Evolutionary conservation across 2,113 vertebrate genomes (phyloP), one percentile per base, ranked within the genome.

Genomic region (Myiozetetes cayanensis): DNA sequence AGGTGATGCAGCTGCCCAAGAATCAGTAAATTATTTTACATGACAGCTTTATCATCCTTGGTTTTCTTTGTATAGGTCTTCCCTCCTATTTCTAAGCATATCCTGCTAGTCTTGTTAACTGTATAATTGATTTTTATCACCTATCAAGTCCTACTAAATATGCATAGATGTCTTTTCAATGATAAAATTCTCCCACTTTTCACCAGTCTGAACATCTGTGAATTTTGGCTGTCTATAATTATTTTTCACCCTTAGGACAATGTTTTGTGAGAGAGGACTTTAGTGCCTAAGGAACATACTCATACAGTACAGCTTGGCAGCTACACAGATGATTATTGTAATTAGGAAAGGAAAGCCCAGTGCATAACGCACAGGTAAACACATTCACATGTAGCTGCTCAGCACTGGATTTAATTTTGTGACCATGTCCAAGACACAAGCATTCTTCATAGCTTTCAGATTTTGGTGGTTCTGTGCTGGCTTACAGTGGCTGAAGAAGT

Each of bases 211-310:
- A 86, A 49, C 15, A 76, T 49, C 39, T 90, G 37, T 93, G 28
- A 75, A 78, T 78, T 90, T 85, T 94, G 43, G 1, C 39, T 80
- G 22, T 82, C 37, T 86, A 1, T 27, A 70, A 79, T 68, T 72
- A 35, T 66, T 95, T 93, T 25, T 93, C 46, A 72, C 59, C 84
- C 93, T 89, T 63, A 68, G 89, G 92, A 94, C 47, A 95, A 49
- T 19, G 20, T 83, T 94, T 93, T 92, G 47, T 90, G 72, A 76
- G 66, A 86, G 21, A 23, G 9, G 39, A 80, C 50, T 23, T 78
- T 27, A n/a, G 27, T 84, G 68, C 55, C 53, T 80, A 62, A 80
- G 50, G 67, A 94, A 49, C 24, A 66, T 44, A 50, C 30, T 61
- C 85, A 50, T 31, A 71, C 19, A 68, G 7, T 12, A 47, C 25